These are phyloP conservation scores for Anagyrus pseudococci DNA, from an alignment of 2,888 invertebrate species.

Conservation along the genomic window DNA sequence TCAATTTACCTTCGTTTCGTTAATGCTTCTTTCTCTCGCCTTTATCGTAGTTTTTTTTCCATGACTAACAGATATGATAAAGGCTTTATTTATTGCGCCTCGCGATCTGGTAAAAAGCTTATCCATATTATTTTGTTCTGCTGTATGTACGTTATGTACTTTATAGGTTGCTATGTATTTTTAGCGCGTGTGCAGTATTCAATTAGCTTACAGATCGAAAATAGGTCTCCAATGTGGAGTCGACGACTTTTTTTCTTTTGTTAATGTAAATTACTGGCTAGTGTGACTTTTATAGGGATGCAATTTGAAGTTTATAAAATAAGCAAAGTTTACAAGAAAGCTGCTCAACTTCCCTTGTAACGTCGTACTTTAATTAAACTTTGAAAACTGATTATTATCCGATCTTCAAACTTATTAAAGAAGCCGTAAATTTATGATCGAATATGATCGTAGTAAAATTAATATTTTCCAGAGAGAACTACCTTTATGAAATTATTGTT, in stretches of 20 bases:
- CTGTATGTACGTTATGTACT: too few species aligned
- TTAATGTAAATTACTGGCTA: too few species aligned
- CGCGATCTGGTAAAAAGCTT: too few species aligned
- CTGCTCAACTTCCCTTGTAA: slow-evolving; percentile 23
- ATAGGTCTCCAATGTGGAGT: too few species aligned
- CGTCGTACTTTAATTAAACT: slow-evolving; percentile 32
- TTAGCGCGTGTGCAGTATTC: too few species aligned
- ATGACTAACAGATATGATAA: slow-evolving; percentile 4
- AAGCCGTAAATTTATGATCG: slow-evolving; percentile 29
- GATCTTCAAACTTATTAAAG: slow-evolving; percentile 34
- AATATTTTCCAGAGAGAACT: slow-evolving; percentile 11
- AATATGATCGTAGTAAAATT: slow-evolving; percentile 19
- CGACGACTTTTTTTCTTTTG: too few species aligned
- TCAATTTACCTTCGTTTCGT: slow-evolving; percentile 22
- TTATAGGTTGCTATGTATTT: too few species aligned
- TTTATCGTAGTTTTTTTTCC: slow-evolving; percentile 13
- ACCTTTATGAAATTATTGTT: neutral
- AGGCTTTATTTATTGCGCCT: slow-evolving; percentile 22
- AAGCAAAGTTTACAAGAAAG: slow-evolving; percentile 20
- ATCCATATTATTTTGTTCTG: too few species aligned
- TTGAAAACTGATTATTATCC: slow-evolving; percentile 35
- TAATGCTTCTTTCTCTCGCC: slow-evolving; percentile 9
- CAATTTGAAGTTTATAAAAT: slow-evolving; percentile 26
- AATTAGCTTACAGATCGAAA: too few species aligned
- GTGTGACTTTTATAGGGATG: slow-evolving; percentile 15